Conservation (phyloP, 1,140 invertebrate species). For the Gyrodactylus bullatarudis region DNA sequence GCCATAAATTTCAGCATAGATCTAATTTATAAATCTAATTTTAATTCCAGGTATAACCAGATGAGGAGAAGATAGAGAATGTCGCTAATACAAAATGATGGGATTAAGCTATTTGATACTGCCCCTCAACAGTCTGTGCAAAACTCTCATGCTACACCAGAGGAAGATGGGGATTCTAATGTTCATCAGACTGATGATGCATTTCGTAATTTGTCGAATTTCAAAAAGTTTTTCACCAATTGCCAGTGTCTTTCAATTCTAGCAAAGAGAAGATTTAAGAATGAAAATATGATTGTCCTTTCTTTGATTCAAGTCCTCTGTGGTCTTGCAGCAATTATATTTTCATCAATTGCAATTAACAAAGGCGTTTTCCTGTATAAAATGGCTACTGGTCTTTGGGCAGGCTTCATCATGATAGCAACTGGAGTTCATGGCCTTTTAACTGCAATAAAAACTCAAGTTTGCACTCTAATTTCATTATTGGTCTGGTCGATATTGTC, state of each 20-base stretch:
- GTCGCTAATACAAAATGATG: too few species aligned
- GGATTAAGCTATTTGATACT: too few species aligned
- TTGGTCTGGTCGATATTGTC: not conserved
- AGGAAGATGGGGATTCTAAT: too few species aligned
- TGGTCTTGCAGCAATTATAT: constrained; percentile 1
- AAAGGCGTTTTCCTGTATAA: not conserved
- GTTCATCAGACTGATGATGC: too few species aligned
- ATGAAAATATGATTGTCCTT: constrained; percentile 1
- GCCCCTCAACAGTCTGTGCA: too few species aligned
- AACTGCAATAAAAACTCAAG: not conserved
- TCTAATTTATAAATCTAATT: too few species aligned
- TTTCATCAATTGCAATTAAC: not conserved
- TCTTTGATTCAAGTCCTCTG: not conserved
- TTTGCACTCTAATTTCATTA: constrained; percentile 2
- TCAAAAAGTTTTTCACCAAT: not conserved
- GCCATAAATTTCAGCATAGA: too few species aligned
- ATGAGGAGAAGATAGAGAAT: too few species aligned
- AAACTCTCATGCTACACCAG: too few species aligned
- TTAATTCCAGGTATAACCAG: too few species aligned
- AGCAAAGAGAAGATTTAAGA: not conserved
- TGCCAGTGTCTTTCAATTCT: not conserved
- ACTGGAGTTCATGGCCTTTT: not conserved
- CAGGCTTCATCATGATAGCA: not conserved
- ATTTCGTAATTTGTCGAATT: not conserved
- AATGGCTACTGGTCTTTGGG: constrained; percentile 4